Base-by-base conservation (phyloP, 1,140 invertebrate species). In the Neodiprion virginianus region DNA sequence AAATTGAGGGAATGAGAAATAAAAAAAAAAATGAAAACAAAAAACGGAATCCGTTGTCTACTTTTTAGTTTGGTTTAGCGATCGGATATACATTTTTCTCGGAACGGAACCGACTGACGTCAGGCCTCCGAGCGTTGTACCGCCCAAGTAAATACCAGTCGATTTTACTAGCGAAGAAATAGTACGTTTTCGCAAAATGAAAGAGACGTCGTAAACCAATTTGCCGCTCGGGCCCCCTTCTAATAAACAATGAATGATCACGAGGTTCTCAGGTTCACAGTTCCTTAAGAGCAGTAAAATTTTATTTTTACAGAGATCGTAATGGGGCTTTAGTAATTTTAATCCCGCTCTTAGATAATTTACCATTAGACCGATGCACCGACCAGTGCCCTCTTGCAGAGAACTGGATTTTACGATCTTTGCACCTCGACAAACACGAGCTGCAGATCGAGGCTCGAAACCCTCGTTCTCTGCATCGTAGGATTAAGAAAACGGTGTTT, bases 221-320 rank as follows among this genome's bases (percentile, higher is more conserved):
- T 61, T 61, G 11, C 28, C 7, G 53, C 53, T 61, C 5, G 53
- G 53, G 11, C 8, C n/a, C n/a, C 7, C 53, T 17, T 61, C 1
- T 17, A 61, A 61, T 61, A 61, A 61, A 61, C 53, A 61, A 61
- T 61, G 53, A 61, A 61, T 17, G 53, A 61, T 61, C 53, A 61
- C 53, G 53, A 61, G 53, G 53, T 5, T 61, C 53, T 61, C 8
- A 12, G 53, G 53, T 61, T 61, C 11, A 8, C 53, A 61, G 53
- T 61, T 5, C 28, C 28, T 40, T 40, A 40, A 1, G 28, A 5
- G 28, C 28, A 40, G 5, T 40, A 61, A 61, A 61, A 61, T 61
- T 61, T 61, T 61, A 61, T 61, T 61, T 61, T 61, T 7, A 61
- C 53, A 61, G n/a, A 0, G 4, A 61, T 61, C 8, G 53, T 61